These are phyloP conservation scores for Onychomys leucogaster DNA, from an alignment of 2,797 vertebrate genomes.

Conservation along the genomic window DNA sequence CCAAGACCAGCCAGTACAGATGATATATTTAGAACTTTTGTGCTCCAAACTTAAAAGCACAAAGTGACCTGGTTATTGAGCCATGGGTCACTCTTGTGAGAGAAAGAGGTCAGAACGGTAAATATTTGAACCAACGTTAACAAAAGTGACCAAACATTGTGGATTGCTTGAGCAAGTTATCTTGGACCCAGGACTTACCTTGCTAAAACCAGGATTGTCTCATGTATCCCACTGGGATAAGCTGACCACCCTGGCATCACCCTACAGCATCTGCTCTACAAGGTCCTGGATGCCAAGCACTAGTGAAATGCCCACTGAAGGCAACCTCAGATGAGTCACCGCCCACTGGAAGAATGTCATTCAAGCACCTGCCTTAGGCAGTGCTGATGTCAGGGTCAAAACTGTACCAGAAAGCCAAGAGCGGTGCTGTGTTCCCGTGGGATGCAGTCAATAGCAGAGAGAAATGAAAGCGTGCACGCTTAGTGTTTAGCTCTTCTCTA, in stretches of 20 bases:
- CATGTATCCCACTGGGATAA: not conserved
- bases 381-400: not conserved
- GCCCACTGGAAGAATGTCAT: not conserved
- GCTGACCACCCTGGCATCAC: not conserved
- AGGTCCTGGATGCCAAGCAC: not conserved
- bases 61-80: not conserved
- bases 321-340: not conserved
- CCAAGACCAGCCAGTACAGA: too few species aligned
- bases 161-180: not conserved
- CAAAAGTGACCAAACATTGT: not conserved
- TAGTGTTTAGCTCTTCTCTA: too few species aligned
- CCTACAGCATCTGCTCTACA: not conserved
- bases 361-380: not conserved
- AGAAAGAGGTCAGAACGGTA: not conserved
- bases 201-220: not conserved
- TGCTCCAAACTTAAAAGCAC: slow-evolving; percentile 22
- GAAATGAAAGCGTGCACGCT: too few species aligned
- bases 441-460: not conserved
- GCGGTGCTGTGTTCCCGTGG: not conserved
- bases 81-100: not conserved
- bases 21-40: not conserved
- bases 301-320: not conserved
- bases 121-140: not conserved
- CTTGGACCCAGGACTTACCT: not conserved
- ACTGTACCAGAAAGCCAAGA: not conserved